Base-by-base conservation (phyloP, 2,888 invertebrate species). In the Eupithecia subfuscata region DNA sequence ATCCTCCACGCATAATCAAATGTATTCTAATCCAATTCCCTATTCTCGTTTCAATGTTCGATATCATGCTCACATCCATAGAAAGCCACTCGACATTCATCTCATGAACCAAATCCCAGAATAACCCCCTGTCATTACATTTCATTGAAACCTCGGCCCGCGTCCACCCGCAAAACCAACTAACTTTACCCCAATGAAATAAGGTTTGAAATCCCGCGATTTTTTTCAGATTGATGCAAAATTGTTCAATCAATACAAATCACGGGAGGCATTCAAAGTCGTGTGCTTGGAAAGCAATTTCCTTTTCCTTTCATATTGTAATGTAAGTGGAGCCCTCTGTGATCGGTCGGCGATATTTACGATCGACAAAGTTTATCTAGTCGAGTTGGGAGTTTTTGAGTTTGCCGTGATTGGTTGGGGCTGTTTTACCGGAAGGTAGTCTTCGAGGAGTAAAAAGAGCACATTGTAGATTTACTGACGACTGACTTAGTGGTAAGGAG, bases 221-320 rank as follows among this genome's bases (percentile, higher is more conserved):
- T 80, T 75, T 37, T 83, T 78, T 81, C 81, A 79, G 75, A 78
- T 77, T 76, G 81, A 78, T 75, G 77, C 84, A 82, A 84, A 82
- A 82, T 82, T 83, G 84, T 86, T 81, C 84, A 85, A 88, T 88
- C 87, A 87, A 88, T 90, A 91, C 91, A 92, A 92, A 93, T 92
- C 92, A 90, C 89, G 87, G 90, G 87, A 89, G 90, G 88, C 87
- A 88, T 92, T 90, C 89, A 88, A 86, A 87, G 85, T 86, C 86
- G 87, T 88, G 89, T 88, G 91, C 92, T 92, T 91, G 87, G 90
- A 88, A 93, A 93, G 91, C 93, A 94, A 94, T 94, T 94, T 94
- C 94, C 94, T 87, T 90, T 89, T 87, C 90, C 89, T 92, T 93
- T 92, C 88, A 91, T 91, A 93, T 94, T 93, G 92, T 90, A 94